phyloP scores from a whole-genome alignment of 2,113 vertebrate species.

The Hydrochoerus hydrochaeris region DNA sequence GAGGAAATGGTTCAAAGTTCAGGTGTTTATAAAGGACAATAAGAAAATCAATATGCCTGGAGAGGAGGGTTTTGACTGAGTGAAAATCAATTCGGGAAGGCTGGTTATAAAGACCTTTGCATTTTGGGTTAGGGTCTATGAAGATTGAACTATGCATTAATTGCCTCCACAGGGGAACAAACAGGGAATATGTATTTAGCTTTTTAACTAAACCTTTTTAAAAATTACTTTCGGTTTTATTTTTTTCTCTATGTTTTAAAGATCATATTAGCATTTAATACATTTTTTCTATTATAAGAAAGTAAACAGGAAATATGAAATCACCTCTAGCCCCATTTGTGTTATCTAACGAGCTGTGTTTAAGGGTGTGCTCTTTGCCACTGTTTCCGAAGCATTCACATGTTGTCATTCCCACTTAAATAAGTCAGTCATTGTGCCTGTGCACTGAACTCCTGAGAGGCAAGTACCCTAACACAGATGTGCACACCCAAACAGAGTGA shows the following conservation, averaged over 20 bases:
- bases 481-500: background rate
- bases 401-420: background rate
- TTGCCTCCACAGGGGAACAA: background rate
- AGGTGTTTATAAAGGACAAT: conserved; percentile 59
- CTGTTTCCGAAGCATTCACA: background rate
- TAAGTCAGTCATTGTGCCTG: background rate
- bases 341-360: background rate
- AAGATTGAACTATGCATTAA: conserved; percentile 55
- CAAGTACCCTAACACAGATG: background rate
- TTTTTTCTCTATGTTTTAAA: background rate
- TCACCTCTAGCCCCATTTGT: background rate
- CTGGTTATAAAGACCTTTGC: conserved; percentile 63
- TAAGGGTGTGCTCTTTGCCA: background rate
- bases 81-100: conserved; percentile 68
- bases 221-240: background rate
- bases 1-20: conserved; percentile 57
- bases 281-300: background rate
- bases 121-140: conserved; percentile 53
- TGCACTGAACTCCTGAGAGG: background rate
- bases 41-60: conserved; percentile 66
- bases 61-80: conserved; percentile 57
- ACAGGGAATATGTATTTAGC: background rate
- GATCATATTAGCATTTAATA: background rate
- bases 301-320: background rate
- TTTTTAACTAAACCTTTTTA: conserved; percentile 24